Conservation (phyloP, 2,888 invertebrate species). For the Caenorhabditis doughertyi region DNA sequence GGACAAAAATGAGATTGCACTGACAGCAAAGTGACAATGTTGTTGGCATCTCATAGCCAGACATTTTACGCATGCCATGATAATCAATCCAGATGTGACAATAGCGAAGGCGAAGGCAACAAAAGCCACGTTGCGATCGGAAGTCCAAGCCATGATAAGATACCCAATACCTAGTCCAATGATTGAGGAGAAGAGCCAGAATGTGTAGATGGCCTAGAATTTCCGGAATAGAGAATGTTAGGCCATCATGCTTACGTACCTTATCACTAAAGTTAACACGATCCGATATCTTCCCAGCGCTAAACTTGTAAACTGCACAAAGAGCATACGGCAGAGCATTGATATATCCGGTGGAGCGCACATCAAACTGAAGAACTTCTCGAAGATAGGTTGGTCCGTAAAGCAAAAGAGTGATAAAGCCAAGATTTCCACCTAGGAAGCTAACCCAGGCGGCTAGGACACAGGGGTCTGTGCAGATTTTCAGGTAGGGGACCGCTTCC, state of each 20-base stretch:
- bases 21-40: constrained; percentile 70
- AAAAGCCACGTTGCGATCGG: constrained; percentile 60
- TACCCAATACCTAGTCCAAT: constrained; percentile 68
- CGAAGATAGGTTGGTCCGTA: constrained; percentile 74
- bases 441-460: constrained; percentile 54
- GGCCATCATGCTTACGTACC: neutral
- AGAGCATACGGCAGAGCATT: constrained; percentile 66
- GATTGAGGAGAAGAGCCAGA: constrained; percentile 57
- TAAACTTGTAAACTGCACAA: constrained; percentile 65
- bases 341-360: constrained; percentile 62
- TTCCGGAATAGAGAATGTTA: neutral
- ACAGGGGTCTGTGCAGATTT: constrained; percentile 50
- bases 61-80: constrained; percentile 72
- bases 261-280: constrained; percentile 57
- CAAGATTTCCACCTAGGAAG: constrained; percentile 70
- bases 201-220: constrained; percentile 53
- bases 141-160: constrained; percentile 66
- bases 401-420: constrained; percentile 68
- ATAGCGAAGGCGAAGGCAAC: constrained; percentile 71
- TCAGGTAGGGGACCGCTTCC: constrained; percentile 60
- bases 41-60: constrained; percentile 70
- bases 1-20: constrained; percentile 51
- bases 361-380: constrained; percentile 63
- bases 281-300: constrained; percentile 66
- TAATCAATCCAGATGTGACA: constrained; percentile 70